Evolutionary conservation across 1,140 invertebrate genomes (phyloP).

Genomic region (Listronotus oregonensis): DNA sequence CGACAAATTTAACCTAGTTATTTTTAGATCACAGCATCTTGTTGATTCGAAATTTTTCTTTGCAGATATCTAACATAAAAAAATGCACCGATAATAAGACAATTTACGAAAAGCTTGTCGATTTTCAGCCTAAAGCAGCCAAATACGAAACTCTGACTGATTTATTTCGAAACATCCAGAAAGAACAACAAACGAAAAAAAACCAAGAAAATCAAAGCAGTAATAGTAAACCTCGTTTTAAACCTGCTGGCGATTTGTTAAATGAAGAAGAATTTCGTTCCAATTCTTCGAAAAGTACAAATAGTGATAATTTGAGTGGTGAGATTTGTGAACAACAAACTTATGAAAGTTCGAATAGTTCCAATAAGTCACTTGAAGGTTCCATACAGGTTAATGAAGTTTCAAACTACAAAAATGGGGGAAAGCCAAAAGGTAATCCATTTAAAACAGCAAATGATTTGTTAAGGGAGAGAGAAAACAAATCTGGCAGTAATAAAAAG

Average conservation of each 20-base stretch:
- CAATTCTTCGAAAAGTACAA: background rate
- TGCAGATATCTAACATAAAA: slow-evolving; percentile 55
- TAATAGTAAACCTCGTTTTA: slow-evolving; percentile 26
- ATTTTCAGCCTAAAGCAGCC: slow-evolving; percentile 54
- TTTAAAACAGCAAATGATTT: slow-evolving; percentile 24
- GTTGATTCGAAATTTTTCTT: slow-evolving; percentile 47
- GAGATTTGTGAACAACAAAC: too few relatives aligned
- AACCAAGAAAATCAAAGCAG: background rate
- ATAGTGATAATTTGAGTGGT: background rate
- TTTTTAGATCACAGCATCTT: slow-evolving; percentile 42
- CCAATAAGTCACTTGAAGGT: too few relatives aligned
- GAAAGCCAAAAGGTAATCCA: background rate
- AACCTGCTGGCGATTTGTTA: slow-evolving; percentile 40
- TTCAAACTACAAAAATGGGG: too few relatives aligned
- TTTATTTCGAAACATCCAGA: slow-evolving; percentile 55
- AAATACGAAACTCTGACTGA: slow-evolving; percentile 57
- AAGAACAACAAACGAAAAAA: slow-evolving; percentile 41
- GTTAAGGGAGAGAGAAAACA: slow-evolving; percentile 11
- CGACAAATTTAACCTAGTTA: slow-evolving; percentile 41
- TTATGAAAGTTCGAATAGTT: too few relatives aligned
- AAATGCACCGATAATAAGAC: slow-evolving; percentile 51
- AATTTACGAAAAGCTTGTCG: slow-evolving; percentile 47
- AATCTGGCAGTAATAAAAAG: background rate
- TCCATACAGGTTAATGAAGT: too few relatives aligned
- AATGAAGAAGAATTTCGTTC: slow-evolving; percentile 2